Percentiles rank a stretch among this genome's conserved stretches.
phyloP scores from a whole-genome alignment of 1,140 invertebrate species.

The Drosophila nannoptera region DNA sequence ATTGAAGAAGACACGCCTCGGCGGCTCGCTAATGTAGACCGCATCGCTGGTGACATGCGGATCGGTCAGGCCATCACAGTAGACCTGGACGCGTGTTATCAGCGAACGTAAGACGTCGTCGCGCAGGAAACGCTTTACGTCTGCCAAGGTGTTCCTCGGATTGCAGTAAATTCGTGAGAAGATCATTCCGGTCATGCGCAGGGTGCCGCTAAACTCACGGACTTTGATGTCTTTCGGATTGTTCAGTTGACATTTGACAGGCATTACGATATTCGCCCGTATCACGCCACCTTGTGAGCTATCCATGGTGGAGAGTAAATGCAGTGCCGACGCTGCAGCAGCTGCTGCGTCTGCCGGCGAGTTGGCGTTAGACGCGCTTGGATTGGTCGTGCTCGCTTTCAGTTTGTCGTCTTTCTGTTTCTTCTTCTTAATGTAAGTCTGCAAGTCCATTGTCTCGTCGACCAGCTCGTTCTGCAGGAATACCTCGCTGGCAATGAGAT shows the following conservation, averaged over 20 bases:
- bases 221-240: slow-evolving; percentile 57
- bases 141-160: slow-evolving; percentile 62
- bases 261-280: slow-evolving; percentile 63
- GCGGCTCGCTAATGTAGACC: slow-evolving; percentile 71
- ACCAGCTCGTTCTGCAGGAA: slow-evolving; percentile 69
- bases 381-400: slow-evolving; percentile 30
- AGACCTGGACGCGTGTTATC: slow-evolving; percentile 73
- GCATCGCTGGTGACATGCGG: slow-evolving; percentile 61
- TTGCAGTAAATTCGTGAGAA: slow-evolving; percentile 67
- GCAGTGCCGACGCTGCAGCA: slow-evolving; percentile 25
- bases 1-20: slow-evolving; percentile 69
- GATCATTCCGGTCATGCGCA: slow-evolving; percentile 67
- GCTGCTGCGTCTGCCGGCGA: neutral
- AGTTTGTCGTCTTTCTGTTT: slow-evolving; percentile 47
- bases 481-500: slow-evolving; percentile 66
- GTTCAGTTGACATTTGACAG: slow-evolving; percentile 66
- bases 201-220: slow-evolving; percentile 61
- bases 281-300: slow-evolving; percentile 32
- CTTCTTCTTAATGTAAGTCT: slow-evolving; percentile 65
- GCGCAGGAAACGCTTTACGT: slow-evolving; percentile 70
- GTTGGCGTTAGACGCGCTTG: neutral
- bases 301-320: slow-evolving; percentile 20
- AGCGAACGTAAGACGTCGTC: slow-evolving; percentile 75
- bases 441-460: slow-evolving; percentile 65
- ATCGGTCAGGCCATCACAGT: slow-evolving; percentile 76